These are phyloP conservation scores for Drosophila quasianomalipes DNA, from an alignment of 2,888 invertebrate species.

Conservation along the genomic window DNA sequence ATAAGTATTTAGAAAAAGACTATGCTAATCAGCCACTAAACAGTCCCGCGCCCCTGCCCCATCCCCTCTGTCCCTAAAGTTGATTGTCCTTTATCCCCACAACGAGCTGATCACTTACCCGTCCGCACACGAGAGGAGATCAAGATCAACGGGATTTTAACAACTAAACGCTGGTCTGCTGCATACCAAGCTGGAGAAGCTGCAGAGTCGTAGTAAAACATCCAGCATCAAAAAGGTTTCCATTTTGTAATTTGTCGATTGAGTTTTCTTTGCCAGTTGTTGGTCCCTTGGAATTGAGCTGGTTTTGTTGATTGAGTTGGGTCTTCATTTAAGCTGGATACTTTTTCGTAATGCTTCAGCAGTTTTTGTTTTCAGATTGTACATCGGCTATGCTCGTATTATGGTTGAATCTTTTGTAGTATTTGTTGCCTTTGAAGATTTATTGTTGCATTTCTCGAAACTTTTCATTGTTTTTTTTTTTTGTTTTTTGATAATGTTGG, in stretches of 20 bases:
- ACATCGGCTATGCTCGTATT: background rate
- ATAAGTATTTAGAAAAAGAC: constrained; percentile 5
- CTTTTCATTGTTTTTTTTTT: background rate
- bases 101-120: constrained; percentile 66
- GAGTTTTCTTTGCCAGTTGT: background rate
- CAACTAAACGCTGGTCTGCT: constrained; percentile 63
- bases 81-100: constrained; percentile 36
- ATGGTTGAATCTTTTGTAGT: background rate
- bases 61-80: constrained; percentile 14
- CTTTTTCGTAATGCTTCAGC: background rate
- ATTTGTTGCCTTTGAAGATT: background rate
- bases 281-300: background rate
- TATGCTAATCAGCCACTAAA: constrained; percentile 7
- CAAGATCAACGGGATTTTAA: constrained; percentile 63
- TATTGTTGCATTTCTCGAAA: background rate
- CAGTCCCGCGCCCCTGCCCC: background rate
- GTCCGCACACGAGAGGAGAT: constrained; percentile 49
- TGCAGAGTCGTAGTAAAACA: constrained; percentile 23
- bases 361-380: background rate
- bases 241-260: constrained; percentile 14
- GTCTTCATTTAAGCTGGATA: background rate
- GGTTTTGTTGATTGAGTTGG: background rate
- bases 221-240: constrained; percentile 15
- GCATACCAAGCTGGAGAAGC: constrained; percentile 15
- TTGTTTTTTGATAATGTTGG: background rate